Evolutionary conservation across 2,888 invertebrate genomes (phyloP), one percentile per base, ranked within the genome.

Genomic region (Drosophila yooni): DNA sequence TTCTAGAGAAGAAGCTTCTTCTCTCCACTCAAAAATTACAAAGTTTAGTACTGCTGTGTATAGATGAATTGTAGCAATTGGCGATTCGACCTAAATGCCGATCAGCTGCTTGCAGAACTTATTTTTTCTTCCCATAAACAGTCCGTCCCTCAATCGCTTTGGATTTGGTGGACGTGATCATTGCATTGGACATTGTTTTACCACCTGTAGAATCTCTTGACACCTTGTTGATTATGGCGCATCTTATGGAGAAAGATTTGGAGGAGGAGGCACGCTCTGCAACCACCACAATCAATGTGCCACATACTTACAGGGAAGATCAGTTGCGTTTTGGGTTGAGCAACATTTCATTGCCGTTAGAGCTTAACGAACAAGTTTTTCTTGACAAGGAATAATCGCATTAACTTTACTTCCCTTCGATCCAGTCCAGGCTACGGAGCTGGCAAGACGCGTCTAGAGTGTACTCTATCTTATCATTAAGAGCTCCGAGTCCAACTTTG

Each of bases 391-490:
- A 92, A 92, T 65, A 76, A 79, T 0, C 85, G 91, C 1, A 43
- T 76, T 3, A 92, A 43, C 73, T 0, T 63, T 74, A 6, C 56
- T 74, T 5, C 21, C 64, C 0, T 57, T 81, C 2, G 63, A 73
- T 10, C 52, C 58, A 0, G 94, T 94, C 1, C 93, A 95, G 58
- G 92, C 95, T 0, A 92, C 94, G 57, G 94, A 94, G 51, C 91
- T 95, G 76, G 94, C 95, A 0, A 91, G 92, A 40, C 92, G 94
- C 3, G 61, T 87, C 1, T 76, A 54, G 66, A 66, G 79, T 27
- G 95, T 95, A 79, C 96, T 96, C 1, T 94, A 95, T 31, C 92
- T 96, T 48, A 94, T 95, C 43, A 93, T 96, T 0, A 95, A 95
- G 90, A 95, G 94, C 0, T 94, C 94, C 29, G 92, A 94, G 46